A percentile compares a stretch with the other conserved stretches of the same genome.
phyloP scores from a whole-genome alignment of 2,888 invertebrate species.

The Petrophora chlorosata region DNA sequence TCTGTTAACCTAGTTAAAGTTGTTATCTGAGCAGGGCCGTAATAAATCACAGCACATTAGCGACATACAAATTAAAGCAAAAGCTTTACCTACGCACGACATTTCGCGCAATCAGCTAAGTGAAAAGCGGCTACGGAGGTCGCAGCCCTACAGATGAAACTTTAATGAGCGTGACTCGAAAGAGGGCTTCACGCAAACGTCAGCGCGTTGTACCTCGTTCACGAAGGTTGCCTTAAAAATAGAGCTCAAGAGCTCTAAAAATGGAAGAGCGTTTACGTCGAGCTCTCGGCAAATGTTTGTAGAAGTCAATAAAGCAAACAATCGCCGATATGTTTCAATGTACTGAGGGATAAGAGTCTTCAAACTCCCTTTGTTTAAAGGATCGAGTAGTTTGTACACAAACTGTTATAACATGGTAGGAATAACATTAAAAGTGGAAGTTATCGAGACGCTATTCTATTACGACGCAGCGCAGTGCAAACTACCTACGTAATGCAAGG shows the following conservation, averaged over 20 bases:
- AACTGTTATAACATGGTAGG: constrained; percentile 1
- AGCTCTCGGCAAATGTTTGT: constrained; percentile 18
- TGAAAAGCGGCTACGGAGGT: constrained; percentile 19
- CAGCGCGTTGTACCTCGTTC: constrained; percentile 7
- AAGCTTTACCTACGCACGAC: constrained; percentile 30
- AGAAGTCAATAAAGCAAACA: constrained; percentile 22
- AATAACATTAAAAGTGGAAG: constrained; percentile 8
- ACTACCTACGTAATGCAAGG: constrained; percentile 16
- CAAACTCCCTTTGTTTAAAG: constrained; percentile 9
- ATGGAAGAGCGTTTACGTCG: constrained; percentile 20
- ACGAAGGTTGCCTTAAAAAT: constrained; percentile 27
- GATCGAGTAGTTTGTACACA: constrained; percentile 7
- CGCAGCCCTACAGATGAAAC: constrained; percentile 38
- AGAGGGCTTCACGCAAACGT: constrained; percentile 28
- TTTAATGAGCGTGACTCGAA: constrained; percentile 37
- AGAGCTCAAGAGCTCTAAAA: constrained; percentile 24
- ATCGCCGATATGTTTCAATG: constrained; percentile 13
- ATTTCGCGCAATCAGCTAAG: constrained; percentile 34
- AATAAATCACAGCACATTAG: constrained; percentile 37
- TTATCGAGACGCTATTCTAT: constrained; percentile 14
- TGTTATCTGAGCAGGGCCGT: constrained; percentile 15
- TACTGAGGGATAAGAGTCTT: neutral
- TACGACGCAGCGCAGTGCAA: constrained; percentile 13
- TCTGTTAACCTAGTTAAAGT: constrained; percentile 22
- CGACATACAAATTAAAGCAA: constrained; percentile 30